Evolutionary conservation across 2,888 invertebrate genomes (phyloP), one percentile per base, ranked within the genome.

Genomic region (Lordiphosa andalusiaca): DNA sequence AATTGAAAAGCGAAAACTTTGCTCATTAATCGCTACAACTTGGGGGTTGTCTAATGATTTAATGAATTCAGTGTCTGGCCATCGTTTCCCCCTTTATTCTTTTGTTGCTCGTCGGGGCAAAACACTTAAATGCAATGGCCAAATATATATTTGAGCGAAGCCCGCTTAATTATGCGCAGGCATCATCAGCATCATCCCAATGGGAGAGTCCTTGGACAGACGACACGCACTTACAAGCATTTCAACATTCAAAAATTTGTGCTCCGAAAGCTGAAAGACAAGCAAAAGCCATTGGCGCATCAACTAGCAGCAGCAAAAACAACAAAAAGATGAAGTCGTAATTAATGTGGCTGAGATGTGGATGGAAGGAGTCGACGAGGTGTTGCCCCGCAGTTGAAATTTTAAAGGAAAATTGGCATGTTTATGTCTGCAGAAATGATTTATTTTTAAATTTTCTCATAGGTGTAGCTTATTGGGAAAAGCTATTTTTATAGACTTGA

Each of bases 121-220:
- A 63, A 51, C 63, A 63, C 59, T 61, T 58, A 41, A 57, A 53
- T 62, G 70, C 61, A 54, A 50, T 60, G 58, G 53, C 51, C 37
- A 60, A 61, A 16, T 16, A 30, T 30, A 30, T 30, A 30, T 30
- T 38, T 35, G 55, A 53, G 25, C 37, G 36, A 37, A 64, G 57
- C 47, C 59, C 38, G 64, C 57, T 78, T 84, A 67, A 82, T 82
- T 78, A 84, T 78, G 74, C 71, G 50, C 65, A 65, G 68, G 46
- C 69, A 67, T 68, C 49, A 46, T 39, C n/a, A 1, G 6, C 12
- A 41, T 38, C 59, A 59, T 46, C 46, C 57, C n/a, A 56, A n/a
- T 4, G n/a, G 21, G 6, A 2, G n/a, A 36, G 23, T 16, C 37
- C 47, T n/a, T 16, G 19, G 51, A 40, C 37, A 19, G 16, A 58